Percentiles rank a stretch among this genome's conserved stretches.
Conservation (phyloP, 2,888 invertebrate species). For the Rapana venosa region DNA sequence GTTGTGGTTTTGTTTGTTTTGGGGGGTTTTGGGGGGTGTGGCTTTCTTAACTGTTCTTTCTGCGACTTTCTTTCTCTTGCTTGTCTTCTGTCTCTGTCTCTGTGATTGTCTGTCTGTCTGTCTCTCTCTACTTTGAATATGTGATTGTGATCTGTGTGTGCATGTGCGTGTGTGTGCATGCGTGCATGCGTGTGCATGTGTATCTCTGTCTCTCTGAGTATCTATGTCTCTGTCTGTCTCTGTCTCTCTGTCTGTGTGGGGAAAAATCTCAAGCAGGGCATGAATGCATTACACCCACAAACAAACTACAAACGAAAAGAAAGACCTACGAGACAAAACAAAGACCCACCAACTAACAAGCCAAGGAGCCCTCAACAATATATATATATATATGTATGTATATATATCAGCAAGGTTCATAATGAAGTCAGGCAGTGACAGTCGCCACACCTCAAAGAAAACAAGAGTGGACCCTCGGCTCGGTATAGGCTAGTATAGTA, state of each 20-base stretch:
- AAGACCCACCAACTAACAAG: not conserved
- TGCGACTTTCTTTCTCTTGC: not conserved
- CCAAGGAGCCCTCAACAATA: too few species aligned
- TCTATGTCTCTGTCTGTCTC: not conserved
- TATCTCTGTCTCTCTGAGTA: not conserved
- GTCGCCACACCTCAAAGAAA: slow-evolving; percentile 27
- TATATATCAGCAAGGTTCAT: not conserved
- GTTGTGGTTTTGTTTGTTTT: too few species aligned
- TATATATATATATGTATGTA: too few species aligned
- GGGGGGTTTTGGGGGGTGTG: too few species aligned
- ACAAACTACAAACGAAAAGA: too few species aligned
- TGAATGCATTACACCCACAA: too few species aligned
- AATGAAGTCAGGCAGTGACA: slow-evolving; percentile 26
- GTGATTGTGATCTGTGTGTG: not conserved
- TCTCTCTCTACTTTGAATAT: not conserved
- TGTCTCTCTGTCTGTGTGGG: not conserved
- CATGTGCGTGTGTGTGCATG: not conserved
- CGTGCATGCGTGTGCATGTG: not conserved
- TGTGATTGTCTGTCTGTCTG: not conserved
- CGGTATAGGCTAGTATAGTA: too few species aligned
- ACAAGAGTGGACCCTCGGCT: not conserved
- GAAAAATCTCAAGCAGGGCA: too few species aligned
- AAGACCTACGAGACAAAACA: too few species aligned
- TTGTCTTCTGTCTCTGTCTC: not conserved
- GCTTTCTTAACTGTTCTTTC: too few species aligned